phyloP scores from a whole-genome alignment of 2,113 vertebrate genomes.

The Lontra canadensis region DNA sequence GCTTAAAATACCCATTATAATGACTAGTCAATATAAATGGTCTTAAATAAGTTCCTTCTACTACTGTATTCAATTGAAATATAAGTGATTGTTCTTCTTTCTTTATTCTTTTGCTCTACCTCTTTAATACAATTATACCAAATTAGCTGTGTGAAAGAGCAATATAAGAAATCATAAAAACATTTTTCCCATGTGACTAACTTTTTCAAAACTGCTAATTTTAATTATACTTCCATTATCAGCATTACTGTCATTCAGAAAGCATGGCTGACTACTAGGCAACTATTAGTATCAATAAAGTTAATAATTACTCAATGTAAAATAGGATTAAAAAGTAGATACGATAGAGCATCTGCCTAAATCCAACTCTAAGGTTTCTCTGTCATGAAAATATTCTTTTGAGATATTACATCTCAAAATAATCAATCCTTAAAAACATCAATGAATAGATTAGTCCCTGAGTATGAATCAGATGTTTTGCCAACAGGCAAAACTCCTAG shows the following conservation, averaged over 20 bases:
- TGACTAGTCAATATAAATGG: not conserved
- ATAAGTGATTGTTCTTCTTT: not conserved
- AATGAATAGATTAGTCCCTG: not conserved
- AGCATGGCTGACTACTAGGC: not conserved
- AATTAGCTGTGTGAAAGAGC: not conserved
- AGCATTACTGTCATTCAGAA: slow-evolving; percentile 30
- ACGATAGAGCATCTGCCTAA: not conserved
- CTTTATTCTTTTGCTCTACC: not conserved
- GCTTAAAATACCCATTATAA: not conserved
- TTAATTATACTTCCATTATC: not conserved
- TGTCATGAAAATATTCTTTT: slow-evolving; percentile 6
- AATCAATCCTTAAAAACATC: not conserved
- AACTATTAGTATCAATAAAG: not conserved
- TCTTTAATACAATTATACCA: not conserved
- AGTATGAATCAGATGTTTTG: not conserved
- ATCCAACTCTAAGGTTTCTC: not conserved
- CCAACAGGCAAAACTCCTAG: not conserved
- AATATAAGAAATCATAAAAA: not conserved
- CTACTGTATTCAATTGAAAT: not conserved
- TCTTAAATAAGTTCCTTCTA: not conserved
- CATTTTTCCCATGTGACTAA: not conserved
- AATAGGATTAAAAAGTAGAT: not conserved
- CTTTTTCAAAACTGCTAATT: slow-evolving; percentile 17
- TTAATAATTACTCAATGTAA: not conserved
- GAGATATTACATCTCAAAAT: not conserved